Evolutionary conservation across 2,888 invertebrate genomes (phyloP).

Genomic region (Andrena dorsata): DNA sequence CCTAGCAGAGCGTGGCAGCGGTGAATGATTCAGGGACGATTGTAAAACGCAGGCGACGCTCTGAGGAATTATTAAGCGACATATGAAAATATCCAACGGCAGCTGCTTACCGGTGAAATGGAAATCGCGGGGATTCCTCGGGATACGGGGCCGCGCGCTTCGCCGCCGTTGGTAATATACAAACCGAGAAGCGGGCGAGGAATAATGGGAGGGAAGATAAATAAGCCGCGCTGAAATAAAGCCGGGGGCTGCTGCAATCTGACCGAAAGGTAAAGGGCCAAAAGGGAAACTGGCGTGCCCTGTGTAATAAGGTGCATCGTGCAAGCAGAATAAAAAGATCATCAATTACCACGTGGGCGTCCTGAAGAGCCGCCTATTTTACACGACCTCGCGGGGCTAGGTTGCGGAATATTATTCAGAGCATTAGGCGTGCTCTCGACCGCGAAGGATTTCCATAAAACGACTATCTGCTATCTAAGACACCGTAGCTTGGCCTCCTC

Average conservation of each 20-base stretch:
- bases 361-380: constrained; percentile 59
- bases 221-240: constrained; percentile 68
- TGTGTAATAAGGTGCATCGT: constrained; percentile 77
- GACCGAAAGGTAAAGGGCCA: constrained; percentile 57
- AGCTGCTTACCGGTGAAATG: constrained; percentile 47
- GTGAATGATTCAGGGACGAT: constrained; percentile 11
- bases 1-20: neutral
- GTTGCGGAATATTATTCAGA: constrained; percentile 83
- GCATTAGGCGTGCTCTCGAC: constrained; percentile 81
- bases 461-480: constrained; percentile 81
- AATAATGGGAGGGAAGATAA: constrained; percentile 69
- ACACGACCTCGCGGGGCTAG: constrained; percentile 70
- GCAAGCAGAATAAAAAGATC: constrained; percentile 80
- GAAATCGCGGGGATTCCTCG: constrained; percentile 51
- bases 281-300: constrained; percentile 38
- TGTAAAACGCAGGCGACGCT: constrained; percentile 10
- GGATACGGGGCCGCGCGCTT: constrained; percentile 23
- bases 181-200: constrained; percentile 28
- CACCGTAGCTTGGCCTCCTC: constrained; percentile 55
- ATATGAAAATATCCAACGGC: constrained; percentile 52
- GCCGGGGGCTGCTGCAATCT: constrained; percentile 66
- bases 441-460: constrained; percentile 82
- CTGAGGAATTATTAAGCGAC: constrained; percentile 44
- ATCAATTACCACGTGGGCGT: constrained; percentile 78
- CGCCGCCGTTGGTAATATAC: constrained; percentile 56